phyloP scores from a whole-genome alignment of 2,113 vertebrate genomes.

The Rhizomys pruinosus region DNA sequence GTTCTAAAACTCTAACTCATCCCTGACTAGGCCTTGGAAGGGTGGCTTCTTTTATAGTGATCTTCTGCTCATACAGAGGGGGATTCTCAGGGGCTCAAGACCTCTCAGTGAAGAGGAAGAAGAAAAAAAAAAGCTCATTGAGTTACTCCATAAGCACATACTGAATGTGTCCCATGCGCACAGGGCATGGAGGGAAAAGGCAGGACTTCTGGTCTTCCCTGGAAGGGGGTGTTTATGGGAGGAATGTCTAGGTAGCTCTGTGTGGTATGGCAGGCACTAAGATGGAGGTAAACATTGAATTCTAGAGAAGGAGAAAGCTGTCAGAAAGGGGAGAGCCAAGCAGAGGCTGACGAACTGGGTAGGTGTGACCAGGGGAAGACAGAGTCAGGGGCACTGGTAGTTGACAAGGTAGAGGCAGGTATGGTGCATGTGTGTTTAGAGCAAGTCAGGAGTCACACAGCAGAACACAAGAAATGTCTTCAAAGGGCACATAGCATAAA shows the following conservation, averaged over 20 bases:
- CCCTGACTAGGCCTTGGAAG: neutral
- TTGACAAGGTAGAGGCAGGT: no score
- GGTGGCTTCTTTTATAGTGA: rapidly evolving
- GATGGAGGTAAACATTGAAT: neutral
- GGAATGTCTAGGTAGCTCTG: neutral
- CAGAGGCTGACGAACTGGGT: neutral
- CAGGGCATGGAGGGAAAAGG: neutral
- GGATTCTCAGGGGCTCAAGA: neutral
- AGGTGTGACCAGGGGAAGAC: neutral
- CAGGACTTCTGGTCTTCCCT: neutral
- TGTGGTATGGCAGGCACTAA: rapidly evolving
- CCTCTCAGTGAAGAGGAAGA: neutral
- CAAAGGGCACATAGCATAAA: no score
- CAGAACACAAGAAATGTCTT: neutral
- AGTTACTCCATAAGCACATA: neutral
- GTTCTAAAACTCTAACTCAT: neutral
- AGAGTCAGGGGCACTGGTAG: neutral
- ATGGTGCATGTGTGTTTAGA: neutral
- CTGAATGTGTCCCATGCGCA: neutral
- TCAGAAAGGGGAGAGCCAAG: neutral
- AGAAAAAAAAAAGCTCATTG: neutral
- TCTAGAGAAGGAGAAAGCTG: neutral
- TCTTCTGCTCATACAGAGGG: neutral
- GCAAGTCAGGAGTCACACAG: neutral
- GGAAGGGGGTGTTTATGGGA: neutral